Evolutionary conservation across 2,113 vertebrate genomes (phyloP), one percentile per base, ranked within the genome.

Genomic region (Hymenochirus boettgeri): DNA sequence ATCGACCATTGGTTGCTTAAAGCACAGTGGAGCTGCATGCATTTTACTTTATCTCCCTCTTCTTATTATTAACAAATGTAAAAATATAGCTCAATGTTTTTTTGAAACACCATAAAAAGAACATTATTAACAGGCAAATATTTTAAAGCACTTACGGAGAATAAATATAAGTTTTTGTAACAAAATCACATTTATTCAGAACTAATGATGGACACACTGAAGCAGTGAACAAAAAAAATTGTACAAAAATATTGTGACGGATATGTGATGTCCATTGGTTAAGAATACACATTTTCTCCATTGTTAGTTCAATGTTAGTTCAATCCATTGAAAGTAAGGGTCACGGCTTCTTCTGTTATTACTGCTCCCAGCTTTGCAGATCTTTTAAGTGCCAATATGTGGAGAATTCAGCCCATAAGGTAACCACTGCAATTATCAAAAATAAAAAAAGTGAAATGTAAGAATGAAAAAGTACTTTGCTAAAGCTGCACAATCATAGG

Each of bases 161-260:
- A n/a, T n/a, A n/a, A n/a, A n/a, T n/a, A n/a, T n/a, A n/a, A n/a
- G n/a, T 7, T 35, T 35, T 12, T 35, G 33, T 35, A 35, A 42
- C 39, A 42, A 42, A 42, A 42, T 42, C 15, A 15, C n/a, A 42
- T 69, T 69, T 60, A 69, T 69, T 69, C 13, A 60, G 56, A 69
- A 60, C 33, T 33, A 60, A 59, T 53, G 9, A 59, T 25, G 35
- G 47, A 59, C 37, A 47, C 50, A 22, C 19, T 48, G n/a, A 58
- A 53, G 60, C 60, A 62, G 60, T 62, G 29, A 19, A n/a, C n/a
- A n/a, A 52, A 62, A 51, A 37, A n/a, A 52, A 6, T 53, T 67
- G 60, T 24, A 69, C 59, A 69, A 69, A 69, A 60, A 69, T 53
- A 27, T 37, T 69, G 22, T 60, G 21, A 33, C 39, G 31, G 65